These are phyloP conservation scores for Lycocerus yunnanus DNA, from an alignment of 2,888 invertebrate species.

Conservation along the genomic window DNA sequence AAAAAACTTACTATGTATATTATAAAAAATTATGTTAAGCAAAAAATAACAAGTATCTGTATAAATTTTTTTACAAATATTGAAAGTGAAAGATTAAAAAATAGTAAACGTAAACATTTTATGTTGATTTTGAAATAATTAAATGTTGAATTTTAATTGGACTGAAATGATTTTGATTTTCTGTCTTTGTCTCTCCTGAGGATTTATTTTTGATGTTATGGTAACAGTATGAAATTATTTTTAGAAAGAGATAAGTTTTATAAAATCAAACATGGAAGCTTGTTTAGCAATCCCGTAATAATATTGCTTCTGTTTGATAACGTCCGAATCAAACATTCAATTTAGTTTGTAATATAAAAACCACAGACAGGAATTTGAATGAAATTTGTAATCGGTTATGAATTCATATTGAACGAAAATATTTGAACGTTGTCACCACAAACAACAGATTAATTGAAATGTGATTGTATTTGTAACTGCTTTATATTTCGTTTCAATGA, in stretches of 20 bases:
- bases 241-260: conserved; percentile 16
- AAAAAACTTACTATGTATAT: no score
- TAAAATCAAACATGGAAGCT: conserved; percentile 11
- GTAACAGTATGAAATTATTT: conserved; percentile 2
- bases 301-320: conserved; percentile 24
- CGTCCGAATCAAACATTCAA: conserved; percentile 28
- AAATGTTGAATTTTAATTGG: neutral
- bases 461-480: conserved; percentile 25
- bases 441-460: conserved; percentile 37
- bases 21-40: no score
- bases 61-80: neutral
- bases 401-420: conserved; percentile 42
- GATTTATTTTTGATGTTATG: neutral
- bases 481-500: conserved; percentile 14
- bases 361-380: conserved; percentile 27
- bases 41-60: neutral
- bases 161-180: neutral
- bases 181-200: neutral
- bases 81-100: neutral
- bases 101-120: neutral
- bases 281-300: conserved; percentile 15
- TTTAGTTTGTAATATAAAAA: conserved; percentile 29
- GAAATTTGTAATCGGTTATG: conserved; percentile 31
- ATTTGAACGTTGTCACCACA: conserved; percentile 37
- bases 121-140: neutral